A percentile compares a stretch with the other conserved stretches of the same genome.
These are phyloP conservation scores for Vidua macroura DNA, from an alignment of 2,113 vertebrate species.

Conservation along the genomic window DNA sequence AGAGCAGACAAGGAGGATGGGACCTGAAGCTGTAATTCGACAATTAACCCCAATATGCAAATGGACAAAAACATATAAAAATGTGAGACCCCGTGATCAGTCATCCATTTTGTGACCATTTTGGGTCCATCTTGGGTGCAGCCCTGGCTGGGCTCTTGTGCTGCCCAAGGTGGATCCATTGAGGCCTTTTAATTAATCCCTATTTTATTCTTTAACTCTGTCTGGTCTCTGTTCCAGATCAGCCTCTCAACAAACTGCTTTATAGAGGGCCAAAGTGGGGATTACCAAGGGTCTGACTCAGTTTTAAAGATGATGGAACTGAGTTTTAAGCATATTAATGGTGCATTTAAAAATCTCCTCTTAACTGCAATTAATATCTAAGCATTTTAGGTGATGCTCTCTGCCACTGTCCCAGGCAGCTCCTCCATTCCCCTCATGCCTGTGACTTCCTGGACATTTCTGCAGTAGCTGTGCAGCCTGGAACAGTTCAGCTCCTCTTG, in stretches of 20 bases:
- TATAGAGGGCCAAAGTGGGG: background rate
- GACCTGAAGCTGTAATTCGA: background rate
- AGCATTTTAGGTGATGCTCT: background rate
- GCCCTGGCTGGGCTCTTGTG: background rate
- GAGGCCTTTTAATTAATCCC: background rate
- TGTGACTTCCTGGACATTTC: background rate
- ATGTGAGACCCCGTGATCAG: fast-evolving
- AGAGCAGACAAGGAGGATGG: background rate
- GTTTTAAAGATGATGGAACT: background rate
- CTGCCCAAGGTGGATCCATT: background rate
- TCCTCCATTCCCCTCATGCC: background rate
- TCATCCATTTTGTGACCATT: background rate
- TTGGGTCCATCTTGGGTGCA: background rate
- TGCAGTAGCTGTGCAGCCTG: background rate
- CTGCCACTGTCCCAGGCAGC: background rate
- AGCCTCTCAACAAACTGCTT: background rate
- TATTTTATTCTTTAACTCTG: background rate
- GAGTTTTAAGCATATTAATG: fast-evolving
- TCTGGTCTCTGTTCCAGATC: background rate
- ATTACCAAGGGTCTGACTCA: background rate
- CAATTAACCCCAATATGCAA: background rate
- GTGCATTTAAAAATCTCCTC: background rate
- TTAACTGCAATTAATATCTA: background rate
- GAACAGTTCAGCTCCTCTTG: background rate
- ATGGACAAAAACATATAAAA: background rate